Evolutionary conservation across 2,888 invertebrate genomes (phyloP).

Genomic region (Lepidocyrtoides sp.): DNA sequence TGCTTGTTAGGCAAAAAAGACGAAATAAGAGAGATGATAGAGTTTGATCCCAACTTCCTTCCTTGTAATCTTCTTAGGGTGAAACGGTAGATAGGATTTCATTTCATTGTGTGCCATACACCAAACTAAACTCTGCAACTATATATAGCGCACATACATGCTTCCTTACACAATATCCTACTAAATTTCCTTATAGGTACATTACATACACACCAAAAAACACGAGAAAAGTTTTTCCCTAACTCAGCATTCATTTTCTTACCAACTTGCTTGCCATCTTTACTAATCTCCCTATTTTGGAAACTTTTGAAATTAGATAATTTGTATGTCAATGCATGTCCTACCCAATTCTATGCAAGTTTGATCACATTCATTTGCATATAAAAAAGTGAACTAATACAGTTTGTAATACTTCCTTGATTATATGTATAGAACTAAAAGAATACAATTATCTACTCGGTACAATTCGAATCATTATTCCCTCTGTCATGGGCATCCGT

Average conservation of each 20-base stretch:
- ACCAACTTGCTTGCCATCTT: conserved; percentile 29
- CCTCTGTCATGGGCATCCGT: too few species aligned
- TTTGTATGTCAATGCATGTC: conserved; percentile 23
- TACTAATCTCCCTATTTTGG: background rate
- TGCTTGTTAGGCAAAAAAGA: conserved; percentile 63
- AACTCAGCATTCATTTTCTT: conserved; percentile 50
- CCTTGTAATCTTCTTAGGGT: conserved; percentile 69
- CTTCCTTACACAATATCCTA: background rate
- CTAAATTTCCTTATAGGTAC: background rate
- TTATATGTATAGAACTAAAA: too few species aligned
- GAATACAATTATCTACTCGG: too few species aligned
- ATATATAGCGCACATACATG: background rate
- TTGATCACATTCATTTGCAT: background rate
- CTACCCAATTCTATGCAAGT: background rate
- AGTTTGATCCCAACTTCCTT: conserved; percentile 77
- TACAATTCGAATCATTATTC: too few species aligned
- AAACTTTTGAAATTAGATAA: conserved; percentile 42
- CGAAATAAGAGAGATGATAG: conserved; percentile 74
- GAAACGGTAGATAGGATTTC: conserved; percentile 60
- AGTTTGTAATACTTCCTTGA: background rate
- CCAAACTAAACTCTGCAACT: background rate
- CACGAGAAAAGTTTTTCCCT: conserved; percentile 35
- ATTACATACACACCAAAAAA: background rate
- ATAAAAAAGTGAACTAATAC: background rate
- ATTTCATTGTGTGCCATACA: conserved; percentile 50